phyloP scores from a whole-genome alignment of 2,888 invertebrate species.

The Tanytarsus gracilentus region DNA sequence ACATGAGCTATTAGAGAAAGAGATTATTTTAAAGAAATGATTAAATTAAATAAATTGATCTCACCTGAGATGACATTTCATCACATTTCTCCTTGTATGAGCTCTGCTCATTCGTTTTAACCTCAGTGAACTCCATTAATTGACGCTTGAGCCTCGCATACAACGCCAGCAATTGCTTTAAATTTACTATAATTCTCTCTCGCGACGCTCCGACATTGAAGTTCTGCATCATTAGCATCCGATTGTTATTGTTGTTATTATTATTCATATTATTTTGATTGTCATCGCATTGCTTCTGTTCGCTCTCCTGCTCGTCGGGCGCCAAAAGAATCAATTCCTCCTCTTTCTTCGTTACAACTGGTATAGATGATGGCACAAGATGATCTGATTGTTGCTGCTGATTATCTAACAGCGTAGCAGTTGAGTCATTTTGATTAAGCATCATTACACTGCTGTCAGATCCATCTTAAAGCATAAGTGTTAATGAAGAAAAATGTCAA shows the following conservation, averaged over 20 bases:
- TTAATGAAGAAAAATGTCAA: background rate
- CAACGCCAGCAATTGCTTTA: constrained; percentile 26
- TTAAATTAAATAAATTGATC: background rate
- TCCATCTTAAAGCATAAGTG: constrained; percentile 19
- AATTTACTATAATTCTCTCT: constrained; percentile 18
- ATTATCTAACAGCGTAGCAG: constrained; percentile 2
- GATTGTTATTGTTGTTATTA: constrained; percentile 11
- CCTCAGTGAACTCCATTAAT: constrained; percentile 26
- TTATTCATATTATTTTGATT: constrained; percentile 8
- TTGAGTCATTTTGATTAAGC: constrained; percentile 16
- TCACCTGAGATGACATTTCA: constrained; percentile 28
- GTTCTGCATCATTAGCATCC: background rate
- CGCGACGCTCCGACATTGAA: background rate
- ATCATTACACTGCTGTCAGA: constrained; percentile 28
- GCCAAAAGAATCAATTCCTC: constrained; percentile 13
- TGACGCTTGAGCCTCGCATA: constrained; percentile 25
- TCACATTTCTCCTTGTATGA: constrained; percentile 26
- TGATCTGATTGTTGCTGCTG: background rate
- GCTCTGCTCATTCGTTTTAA: constrained; percentile 18
- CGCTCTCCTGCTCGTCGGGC: constrained; percentile 24
- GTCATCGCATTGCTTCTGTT: constrained; percentile 16
- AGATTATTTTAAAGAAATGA: background rate
- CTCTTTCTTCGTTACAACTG: background rate
- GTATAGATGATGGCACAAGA: constrained; percentile 14
- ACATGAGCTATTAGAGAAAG: constrained; percentile 1